Evolutionary conservation across 2,797 vertebrate species (phyloP).

Genomic region (Gastrophryne carolinensis): DNA sequence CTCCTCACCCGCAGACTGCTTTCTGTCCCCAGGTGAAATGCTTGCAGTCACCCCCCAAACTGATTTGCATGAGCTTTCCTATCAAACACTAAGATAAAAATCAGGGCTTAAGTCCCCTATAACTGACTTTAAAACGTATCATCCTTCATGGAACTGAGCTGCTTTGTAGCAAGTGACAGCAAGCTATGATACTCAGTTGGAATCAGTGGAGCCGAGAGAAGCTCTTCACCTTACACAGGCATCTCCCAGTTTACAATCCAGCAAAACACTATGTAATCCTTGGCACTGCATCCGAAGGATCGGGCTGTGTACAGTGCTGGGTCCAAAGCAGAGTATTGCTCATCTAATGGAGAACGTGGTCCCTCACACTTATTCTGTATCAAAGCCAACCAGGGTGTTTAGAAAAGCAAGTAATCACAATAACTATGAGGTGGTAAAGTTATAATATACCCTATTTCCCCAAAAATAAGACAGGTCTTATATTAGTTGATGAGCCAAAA

Average conservation of each 20-base stretch:
- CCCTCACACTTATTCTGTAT: too few species aligned
- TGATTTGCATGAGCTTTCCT: too few species aligned
- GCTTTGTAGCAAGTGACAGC: neutral
- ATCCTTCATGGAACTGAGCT: neutral
- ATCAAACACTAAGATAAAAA: too few species aligned
- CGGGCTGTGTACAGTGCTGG: neutral
- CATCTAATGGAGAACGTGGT: constrained; percentile 2
- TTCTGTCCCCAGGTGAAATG: too few species aligned
- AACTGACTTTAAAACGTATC: neutral
- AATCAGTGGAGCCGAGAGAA: neutral
- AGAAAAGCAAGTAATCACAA: too few species aligned
- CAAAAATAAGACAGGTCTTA: too few species aligned
- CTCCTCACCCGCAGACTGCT: too few species aligned
- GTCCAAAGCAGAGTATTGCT: constrained; percentile 6
- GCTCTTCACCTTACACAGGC: neutral
- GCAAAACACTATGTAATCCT: constrained; percentile 10
- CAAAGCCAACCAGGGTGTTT: too few species aligned
- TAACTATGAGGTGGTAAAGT: neutral
- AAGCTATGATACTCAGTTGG: neutral
- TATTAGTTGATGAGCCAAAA: too few species aligned
- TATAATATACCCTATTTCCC: too few species aligned
- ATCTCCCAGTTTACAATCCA: neutral
- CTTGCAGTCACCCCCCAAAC: too few species aligned
- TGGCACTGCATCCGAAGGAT: constrained; percentile 10
- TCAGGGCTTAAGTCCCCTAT: too few species aligned